Conservation (phyloP, 2,113 vertebrate species). For the Colius striatus region DNA sequence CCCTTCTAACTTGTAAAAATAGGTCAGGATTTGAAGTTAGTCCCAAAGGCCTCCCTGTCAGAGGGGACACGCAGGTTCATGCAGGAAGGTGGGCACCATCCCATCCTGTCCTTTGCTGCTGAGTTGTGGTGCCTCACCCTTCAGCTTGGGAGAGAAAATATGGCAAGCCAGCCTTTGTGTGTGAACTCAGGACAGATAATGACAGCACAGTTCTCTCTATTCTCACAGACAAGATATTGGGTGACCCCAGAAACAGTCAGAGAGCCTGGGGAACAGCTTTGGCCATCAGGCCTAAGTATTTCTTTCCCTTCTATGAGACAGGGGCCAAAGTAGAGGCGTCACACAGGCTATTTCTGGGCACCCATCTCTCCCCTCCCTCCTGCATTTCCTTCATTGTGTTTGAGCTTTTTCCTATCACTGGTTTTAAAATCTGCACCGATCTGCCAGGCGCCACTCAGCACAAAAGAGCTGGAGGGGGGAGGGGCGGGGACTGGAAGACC, state of each 20-base stretch:
- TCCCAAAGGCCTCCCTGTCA: not conserved
- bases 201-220: not conserved
- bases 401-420: slow-evolving; percentile 71
- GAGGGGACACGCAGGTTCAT: not conserved
- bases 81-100: not conserved
- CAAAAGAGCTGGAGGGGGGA: slow-evolving; percentile 42
- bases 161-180: not conserved
- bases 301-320: not conserved
- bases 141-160: not conserved
- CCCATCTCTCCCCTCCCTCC: slow-evolving; percentile 48
- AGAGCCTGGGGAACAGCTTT: not conserved
- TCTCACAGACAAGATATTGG: accelerated
- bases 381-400: slow-evolving; percentile 63
- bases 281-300: not conserved
- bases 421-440: slow-evolving; percentile 75
- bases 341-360: slow-evolving; percentile 57
- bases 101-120: not conserved
- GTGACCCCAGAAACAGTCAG: not conserved
- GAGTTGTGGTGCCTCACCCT: accelerated
- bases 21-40: not conserved
- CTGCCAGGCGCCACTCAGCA: slow-evolving; percentile 75
- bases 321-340: accelerated
- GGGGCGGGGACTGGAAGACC: slow-evolving; percentile 21
- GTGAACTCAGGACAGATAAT: accelerated
- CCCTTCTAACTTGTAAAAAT: not conserved